These are phyloP conservation scores for Athrips mouffetella DNA, from an alignment of 2,888 invertebrate genomes.

Conservation along the genomic window DNA sequence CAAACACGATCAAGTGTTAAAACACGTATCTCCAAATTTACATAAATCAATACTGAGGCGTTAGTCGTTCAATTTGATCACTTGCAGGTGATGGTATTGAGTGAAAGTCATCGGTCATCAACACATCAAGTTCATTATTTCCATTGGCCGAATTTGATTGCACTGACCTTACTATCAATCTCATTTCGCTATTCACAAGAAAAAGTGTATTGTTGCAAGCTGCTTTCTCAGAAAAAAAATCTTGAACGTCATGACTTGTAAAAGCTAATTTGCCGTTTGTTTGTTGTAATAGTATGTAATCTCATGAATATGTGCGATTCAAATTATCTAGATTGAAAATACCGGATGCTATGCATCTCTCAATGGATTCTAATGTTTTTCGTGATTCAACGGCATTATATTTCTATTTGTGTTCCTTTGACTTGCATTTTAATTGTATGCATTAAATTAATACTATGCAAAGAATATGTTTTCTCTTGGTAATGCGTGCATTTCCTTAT, in stretches of 20 bases:
- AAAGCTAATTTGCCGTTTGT: slow-evolving; percentile 27
- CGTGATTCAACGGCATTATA: slow-evolving; percentile 16
- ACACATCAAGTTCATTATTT: slow-evolving; percentile 45
- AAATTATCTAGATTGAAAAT: neutral
- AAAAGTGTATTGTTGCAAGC: slow-evolving; percentile 35
- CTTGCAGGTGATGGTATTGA: slow-evolving; percentile 26
- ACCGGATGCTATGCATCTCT: slow-evolving; percentile 1
- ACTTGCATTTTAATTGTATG: slow-evolving; percentile 4
- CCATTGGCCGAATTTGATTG: slow-evolving; percentile 46
- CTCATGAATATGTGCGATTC: slow-evolving; percentile 11
- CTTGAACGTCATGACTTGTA: slow-evolving; percentile 31
- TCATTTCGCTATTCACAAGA: slow-evolving; percentile 54
- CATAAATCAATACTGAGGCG: slow-evolving; percentile 9
- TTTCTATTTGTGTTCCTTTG: slow-evolving; percentile 1
- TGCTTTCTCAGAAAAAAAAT: slow-evolving; percentile 20
- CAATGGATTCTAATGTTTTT: slow-evolving; percentile 12
- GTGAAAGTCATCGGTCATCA: slow-evolving; percentile 63
- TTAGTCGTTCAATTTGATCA: neutral
- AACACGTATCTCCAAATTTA: slow-evolving; percentile 24
- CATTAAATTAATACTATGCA: slow-evolving; percentile 3
- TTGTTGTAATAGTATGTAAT: slow-evolving; percentile 3
- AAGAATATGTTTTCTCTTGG: neutral
- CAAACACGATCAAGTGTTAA: slow-evolving; percentile 34
- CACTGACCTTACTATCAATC: slow-evolving; percentile 50
- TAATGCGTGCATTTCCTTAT: neutral